Evolutionary conservation across 2,113 vertebrate species (phyloP).

Genomic region (Ranitomeya imitator): DNA sequence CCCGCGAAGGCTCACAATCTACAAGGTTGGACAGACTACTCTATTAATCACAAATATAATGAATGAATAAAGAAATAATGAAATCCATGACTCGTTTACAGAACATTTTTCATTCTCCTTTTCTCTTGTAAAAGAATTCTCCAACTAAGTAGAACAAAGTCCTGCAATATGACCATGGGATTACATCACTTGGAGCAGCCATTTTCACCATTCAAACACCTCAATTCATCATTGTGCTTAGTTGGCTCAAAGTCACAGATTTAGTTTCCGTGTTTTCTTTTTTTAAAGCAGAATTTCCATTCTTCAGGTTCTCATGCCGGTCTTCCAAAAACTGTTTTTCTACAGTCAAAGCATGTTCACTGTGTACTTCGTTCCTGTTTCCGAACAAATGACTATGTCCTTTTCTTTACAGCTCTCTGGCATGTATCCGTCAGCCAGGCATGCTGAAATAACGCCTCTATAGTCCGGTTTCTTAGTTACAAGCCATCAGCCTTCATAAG

Average conservation of each 20-base stretch:
- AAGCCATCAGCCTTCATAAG: slow-evolving; percentile 13
- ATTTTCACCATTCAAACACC: slow-evolving; percentile 31
- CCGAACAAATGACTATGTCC: slow-evolving; percentile 27
- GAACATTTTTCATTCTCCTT: background rate
- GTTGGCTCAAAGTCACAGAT: slow-evolving; percentile 36
- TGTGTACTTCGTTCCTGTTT: background rate
- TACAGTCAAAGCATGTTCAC: slow-evolving; percentile 25
- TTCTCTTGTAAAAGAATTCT: background rate
- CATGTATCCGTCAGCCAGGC: slow-evolving; percentile 2
- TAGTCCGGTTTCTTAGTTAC: slow-evolving; percentile 6
- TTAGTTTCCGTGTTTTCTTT: background rate
- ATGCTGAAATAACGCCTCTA: background rate
- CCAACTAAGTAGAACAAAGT: slow-evolving; percentile 31
- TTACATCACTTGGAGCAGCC: slow-evolving; percentile 29
- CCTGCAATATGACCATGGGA: slow-evolving; percentile 33
- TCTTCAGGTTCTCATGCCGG: slow-evolving; percentile 39
- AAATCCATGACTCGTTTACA: background rate
- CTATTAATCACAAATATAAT: background rate
- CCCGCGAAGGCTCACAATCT: too few relatives aligned
- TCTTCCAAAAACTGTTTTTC: slow-evolving; percentile 14
- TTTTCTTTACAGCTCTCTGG: slow-evolving; percentile 27
- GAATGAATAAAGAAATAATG: background rate
- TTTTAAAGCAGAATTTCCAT: slow-evolving; percentile 29
- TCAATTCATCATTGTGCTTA: slow-evolving; percentile 39
- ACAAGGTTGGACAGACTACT: background rate